phyloP scores from a whole-genome alignment of 2,113 vertebrate genomes.

The Desmodus rotundus region DNA sequence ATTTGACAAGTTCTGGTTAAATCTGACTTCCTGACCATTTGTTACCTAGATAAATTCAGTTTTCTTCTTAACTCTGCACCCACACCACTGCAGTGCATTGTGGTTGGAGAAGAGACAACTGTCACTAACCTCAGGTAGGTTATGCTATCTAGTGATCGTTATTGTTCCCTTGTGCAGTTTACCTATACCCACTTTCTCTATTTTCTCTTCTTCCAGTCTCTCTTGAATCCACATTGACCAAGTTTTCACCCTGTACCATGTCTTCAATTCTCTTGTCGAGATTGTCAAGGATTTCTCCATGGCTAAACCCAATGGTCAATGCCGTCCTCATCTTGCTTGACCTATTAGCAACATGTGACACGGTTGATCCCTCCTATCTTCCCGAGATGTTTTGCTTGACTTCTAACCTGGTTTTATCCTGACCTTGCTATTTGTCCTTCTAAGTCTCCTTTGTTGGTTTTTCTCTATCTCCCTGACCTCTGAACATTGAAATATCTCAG shows the following conservation, averaged over 20 bases:
- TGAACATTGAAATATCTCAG: not conserved
- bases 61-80: not conserved
- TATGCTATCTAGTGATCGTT: not conserved
- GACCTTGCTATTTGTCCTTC: not conserved
- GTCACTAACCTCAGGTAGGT: not conserved
- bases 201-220: not conserved
- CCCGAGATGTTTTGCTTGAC: not conserved
- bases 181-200: not conserved
- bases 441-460: not conserved
- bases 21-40: constrained; percentile 1
- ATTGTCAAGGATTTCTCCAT: not conserved
- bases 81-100: not conserved
- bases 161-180: not conserved
- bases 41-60: not conserved
- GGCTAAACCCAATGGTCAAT: not conserved
- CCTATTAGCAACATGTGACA: not conserved
- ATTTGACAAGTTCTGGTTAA: not conserved
- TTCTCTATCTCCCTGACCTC: not conserved
- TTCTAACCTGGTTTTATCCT: not conserved
- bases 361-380: not conserved
- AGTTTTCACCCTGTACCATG: not conserved
- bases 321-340: not conserved
- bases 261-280: not conserved
- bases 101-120: not conserved
- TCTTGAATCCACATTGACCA: not conserved